Base-by-base conservation (phyloP, 2,797 vertebrate genomes). In the Trachops cirrhosus region DNA sequence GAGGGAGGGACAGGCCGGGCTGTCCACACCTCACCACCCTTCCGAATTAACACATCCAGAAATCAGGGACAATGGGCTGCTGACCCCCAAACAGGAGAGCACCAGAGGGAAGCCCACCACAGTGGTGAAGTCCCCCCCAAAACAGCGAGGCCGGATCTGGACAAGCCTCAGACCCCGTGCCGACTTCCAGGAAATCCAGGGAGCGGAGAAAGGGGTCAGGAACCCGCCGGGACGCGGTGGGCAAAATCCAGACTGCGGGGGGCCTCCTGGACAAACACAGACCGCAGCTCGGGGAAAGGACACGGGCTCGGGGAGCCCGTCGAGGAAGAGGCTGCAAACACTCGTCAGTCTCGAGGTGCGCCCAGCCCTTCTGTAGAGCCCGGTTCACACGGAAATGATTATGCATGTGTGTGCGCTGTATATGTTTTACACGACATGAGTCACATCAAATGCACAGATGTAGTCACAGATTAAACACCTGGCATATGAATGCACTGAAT, bases 51-150 rank as follows among this genome's bases (percentile, higher is more conserved):
- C 0, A 1, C 9, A 14, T 18, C 71, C 64, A 34, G 52, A 9
- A 6, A 2, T 14, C 39, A 34, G 0, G 8, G 41, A n/a, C 54
- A 1, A 32, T 52, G 0, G 1, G 48, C 79, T 11, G 32, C 50
- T 1, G n/a, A n/a, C 88, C 34, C 54, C 50, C 59, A 0, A 7
- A 41, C 34, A 22, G 26, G 32, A 62, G 62, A 48, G 29, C 39
- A 29, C 6, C 3, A 21, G 57, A 18, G 34, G 11, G 2, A 73
- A 39, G 9, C 48, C 1, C 0, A 0, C 21, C 16, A 9, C 46
- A 15, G 24, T n/a, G 5, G 26, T n/a, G 46, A 57, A 9, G 1
- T 39, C 71, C n/a, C 6, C 46, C 34, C 71, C 32, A 24, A 48
- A 14, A 39, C 39, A 26, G 48, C 6, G 10, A 12, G 34, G 5